Base-by-base conservation (phyloP, 2,113 vertebrate genomes). In the Coptodon rendalli region DNA sequence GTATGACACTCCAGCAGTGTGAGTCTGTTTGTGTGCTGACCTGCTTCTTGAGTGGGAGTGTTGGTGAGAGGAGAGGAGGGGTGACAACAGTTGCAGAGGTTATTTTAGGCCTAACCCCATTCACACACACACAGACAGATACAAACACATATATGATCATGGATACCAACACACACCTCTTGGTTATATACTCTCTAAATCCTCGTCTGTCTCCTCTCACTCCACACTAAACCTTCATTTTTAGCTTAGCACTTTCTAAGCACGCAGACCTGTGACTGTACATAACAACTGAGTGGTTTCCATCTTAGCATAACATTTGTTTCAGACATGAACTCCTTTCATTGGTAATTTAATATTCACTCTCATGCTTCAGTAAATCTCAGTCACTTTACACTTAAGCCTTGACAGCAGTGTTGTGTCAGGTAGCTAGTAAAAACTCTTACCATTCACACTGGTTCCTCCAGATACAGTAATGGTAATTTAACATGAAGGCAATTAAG, bases 21-120 rank as follows among this genome's bases (percentile, higher is more conserved):
- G n/a, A 36, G 79, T 76, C 84, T 84, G 84, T 79, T 71, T 91
- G 83, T 89, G 57, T 84, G 86, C 4, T 92, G 93, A 94, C 94
- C 93, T 92, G 84, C 56, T 91, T 94, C 90, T 92, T 86, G 40
- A 6, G 6, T 6, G 71, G 80, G 89, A 61, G 87, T 83, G 83
- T 59, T 68, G 80, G 81, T 68, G 86, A 57, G 40, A 78, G 50
- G 50, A 54, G 57, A 14, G 87, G 92, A 83, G 92, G 92, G 87
- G 92, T 82, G 82, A 93, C 93, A 96, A 95, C 94, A 96, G 93
- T 94, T 95, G 93, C 90, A 66, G 29, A 89, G 56, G 89, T 87
- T 95, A 96, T 96, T 94, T 96, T 94, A 84, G 54, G 93, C 86
- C 4, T 76, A 53, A 85, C 88, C 63, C 59, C 71, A 85, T 80